Conservation (phyloP, 2,888 invertebrate genomes). For the Melinopterus prodromus region DNA sequence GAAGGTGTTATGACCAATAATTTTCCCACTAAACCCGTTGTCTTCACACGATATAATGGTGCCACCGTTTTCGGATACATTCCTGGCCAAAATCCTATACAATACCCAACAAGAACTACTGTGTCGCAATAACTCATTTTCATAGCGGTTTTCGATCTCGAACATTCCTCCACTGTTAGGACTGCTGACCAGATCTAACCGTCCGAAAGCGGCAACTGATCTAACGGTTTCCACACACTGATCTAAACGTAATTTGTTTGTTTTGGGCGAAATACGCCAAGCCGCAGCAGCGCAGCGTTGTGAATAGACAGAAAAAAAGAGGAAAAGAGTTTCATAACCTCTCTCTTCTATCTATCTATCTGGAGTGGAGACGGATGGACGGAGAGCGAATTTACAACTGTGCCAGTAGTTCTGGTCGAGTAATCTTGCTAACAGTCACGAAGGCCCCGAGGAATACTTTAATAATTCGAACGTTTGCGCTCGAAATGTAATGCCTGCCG, state of each 20-base stretch:
- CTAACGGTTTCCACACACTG: not conserved
- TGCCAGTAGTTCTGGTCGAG: slow-evolving; percentile 4
- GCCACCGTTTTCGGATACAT: no score
- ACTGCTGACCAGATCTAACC: not conserved
- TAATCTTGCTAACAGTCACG: not conserved
- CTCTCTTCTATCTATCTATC: not conserved
- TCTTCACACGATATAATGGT: no score
- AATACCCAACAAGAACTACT: not conserved
- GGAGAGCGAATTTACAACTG: slow-evolving; percentile 4
- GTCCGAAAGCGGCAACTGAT: not conserved
- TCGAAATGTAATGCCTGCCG: not conserved
- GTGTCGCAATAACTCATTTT: not conserved
- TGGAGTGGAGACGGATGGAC: not conserved
- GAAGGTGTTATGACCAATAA: no score
- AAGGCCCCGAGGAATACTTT: not conserved
- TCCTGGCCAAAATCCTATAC: no score
- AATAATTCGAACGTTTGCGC: not conserved
- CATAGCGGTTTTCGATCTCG: not conserved
- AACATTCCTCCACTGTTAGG: not conserved
- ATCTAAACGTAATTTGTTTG: not conserved
- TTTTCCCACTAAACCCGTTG: no score
- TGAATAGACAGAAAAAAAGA: not conserved
- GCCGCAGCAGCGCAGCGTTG: not conserved
- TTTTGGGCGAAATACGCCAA: not conserved
- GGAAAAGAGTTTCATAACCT: not conserved